Base-by-base conservation (phyloP, 2,888 invertebrate species). In the Hypercompe scribonia region DNA sequence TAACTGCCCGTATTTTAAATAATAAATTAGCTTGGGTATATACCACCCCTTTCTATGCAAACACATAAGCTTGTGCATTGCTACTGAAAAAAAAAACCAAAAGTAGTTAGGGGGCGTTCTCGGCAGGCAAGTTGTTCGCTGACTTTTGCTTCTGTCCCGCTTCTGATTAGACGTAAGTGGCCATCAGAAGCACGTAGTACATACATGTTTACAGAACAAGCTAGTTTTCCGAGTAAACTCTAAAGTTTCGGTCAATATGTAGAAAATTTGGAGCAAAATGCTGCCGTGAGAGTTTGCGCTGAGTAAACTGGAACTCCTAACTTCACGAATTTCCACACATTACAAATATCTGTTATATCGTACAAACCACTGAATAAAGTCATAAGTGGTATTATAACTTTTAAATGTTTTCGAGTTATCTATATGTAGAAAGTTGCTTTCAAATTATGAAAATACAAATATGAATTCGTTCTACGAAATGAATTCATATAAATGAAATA, bases 1-100 rank as follows among this genome's bases (percentile, higher is more conserved):
- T 50, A 63, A 58, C 71, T 70, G 74, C 78, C 58, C 61, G 73
- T 75, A 76, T 82, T 88, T 87, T 91, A 89, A 92, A 92, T 92
- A 91, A 92, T 91, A 91, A 88, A 92, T 91, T 89, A 91, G 88
- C 82, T 78, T 71, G 73, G 77, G 83, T 84, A 87, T 86, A 87
- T 86, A 87, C 79, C 80, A 86, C 86, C 85, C 84, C 78, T 84
- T 87, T 83, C 85, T 87, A 86, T 86, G 88, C 89, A 88, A 90
- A 90, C 88, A 88, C 81, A 86, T 84, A 85, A 86, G 85, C 84
- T 84, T 82, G 72, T 78, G 77, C 85, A 85, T 85, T 87, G 80
- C 78, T 73, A 80, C 76, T 82, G 83, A 88, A 87, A 87, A 86
- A 68, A 31, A 50, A 74, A 67, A 68, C 39, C 34, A 67, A 21